Evolutionary conservation across 1,140 invertebrate species (phyloP).

Genomic region (Ladona fulva): DNA sequence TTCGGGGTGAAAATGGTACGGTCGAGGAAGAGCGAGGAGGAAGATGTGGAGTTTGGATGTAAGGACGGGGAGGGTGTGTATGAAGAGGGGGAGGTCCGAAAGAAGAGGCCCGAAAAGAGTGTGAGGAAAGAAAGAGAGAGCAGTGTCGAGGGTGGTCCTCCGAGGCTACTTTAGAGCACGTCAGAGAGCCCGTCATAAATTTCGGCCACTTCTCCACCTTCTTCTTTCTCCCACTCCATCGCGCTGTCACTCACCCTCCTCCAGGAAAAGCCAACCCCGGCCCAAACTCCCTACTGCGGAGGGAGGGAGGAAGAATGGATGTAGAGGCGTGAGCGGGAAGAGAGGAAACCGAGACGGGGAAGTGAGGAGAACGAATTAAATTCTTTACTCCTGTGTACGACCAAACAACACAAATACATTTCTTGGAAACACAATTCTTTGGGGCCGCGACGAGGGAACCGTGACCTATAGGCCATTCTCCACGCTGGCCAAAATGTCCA

Average conservation of each 20-base stretch:
- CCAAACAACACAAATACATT: neutral
- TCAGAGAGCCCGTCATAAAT: neutral
- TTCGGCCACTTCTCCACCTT: constrained; percentile 6
- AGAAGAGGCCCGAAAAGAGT: neutral
- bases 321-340: no score
- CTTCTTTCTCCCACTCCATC: neutral
- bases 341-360: no score
- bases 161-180: neutral
- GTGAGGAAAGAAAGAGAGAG: neutral
- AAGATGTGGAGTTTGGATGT: neutral
- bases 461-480: neutral
- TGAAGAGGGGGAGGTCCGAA: neutral
- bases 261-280: neutral
- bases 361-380: neutral
- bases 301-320: neutral
- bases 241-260: neutral
- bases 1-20: neutral
- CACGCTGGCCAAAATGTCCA: neutral
- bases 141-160: neutral
- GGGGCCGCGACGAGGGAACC: neutral
- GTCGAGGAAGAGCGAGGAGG: neutral
- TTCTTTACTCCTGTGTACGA: neutral
- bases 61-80: neutral
- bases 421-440: neutral
- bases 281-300: neutral